Evolutionary conservation across 2,797 vertebrate species (phyloP), one percentile per base, ranked within the genome.

Genomic region (Hydrolagus colliei): DNA sequence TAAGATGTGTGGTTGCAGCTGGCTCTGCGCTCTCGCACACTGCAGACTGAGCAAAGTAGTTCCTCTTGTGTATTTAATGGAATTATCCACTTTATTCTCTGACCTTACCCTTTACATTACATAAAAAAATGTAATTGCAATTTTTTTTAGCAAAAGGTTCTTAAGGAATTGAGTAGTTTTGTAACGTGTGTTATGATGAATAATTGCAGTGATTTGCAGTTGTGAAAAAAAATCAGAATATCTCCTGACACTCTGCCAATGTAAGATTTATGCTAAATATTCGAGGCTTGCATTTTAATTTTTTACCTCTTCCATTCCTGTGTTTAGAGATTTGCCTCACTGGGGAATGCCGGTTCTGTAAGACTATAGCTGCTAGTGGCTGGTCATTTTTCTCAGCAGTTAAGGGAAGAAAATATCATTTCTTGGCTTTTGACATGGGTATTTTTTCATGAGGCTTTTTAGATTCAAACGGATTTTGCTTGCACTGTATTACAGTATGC

Each of bases 381-480:
- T 75, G 35, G 35, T 82, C 41, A 67, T 20, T 82, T 82, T 82
- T 32, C 27, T 67, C 14, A 67, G 16, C 67, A 27, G 78, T 67
- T 68, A 16, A 41, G 65, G 32, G 16, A 71, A 65, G 16, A 20
- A 84, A 84, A 68, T 52, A 67, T 84, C 7, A 14, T 82, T 82
- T 22, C 63, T 41, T 35, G 41, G 79, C 67, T 41, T 41, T 84
- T 71, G 65, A 71, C 65, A n/a, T n/a, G 8, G 16, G 12, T 65
- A 67, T 67, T 78, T 82, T 80, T 35, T 84, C 75, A 77, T 77
- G 52, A 20, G 52, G 75, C 52, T 76, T 76, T 52, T 59, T 76
- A 9, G 18, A 76, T 76, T 76, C 14, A 76, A 52, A 52, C 9
- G 18, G 74, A 52, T 11, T 76, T 76, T 59, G 41, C 41, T 16